A percentile compares a stretch with the other conserved stretches of the same genome.
phyloP scores from a whole-genome alignment of 2,797 vertebrate genomes.

The Acanthiza pusilla region DNA sequence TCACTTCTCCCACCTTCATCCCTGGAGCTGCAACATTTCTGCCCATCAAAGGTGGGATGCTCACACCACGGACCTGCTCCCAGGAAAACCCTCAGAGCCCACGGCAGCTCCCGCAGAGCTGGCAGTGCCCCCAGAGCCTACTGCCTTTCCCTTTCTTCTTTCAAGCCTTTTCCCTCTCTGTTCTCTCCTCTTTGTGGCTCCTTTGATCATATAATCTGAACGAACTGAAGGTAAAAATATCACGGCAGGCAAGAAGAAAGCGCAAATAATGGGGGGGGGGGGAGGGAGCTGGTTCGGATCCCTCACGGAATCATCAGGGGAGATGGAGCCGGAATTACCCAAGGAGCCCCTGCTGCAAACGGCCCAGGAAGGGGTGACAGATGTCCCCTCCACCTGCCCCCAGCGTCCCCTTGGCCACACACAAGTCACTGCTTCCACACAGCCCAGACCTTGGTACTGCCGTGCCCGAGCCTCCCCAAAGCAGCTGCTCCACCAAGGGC shows the following conservation, averaged over 20 bases:
- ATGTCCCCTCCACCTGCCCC: neutral
- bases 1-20: neutral
- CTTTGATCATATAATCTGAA: slow-evolving; percentile 71
- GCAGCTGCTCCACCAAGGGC: neutral
- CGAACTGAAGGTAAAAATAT: slow-evolving; percentile 71
- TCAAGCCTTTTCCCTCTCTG: slow-evolving; percentile 39
- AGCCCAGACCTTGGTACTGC: neutral
- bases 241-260: slow-evolving; percentile 53
- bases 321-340: neutral
- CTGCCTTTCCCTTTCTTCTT: slow-evolving; percentile 37
- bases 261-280: neutral
- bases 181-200: slow-evolving; percentile 48
- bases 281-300: neutral
- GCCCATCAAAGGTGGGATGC: neutral
- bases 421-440: neutral
- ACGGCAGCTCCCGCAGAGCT: neutral
- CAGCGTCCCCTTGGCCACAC: neutral
- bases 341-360: neutral
- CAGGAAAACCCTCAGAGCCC: neutral
- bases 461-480: neutral
- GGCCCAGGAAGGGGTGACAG: neutral
- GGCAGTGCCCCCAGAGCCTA: slow-evolving; percentile 2
- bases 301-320: neutral
- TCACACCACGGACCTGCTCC: neutral
- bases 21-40: neutral